phyloP scores from a whole-genome alignment of 2,113 vertebrate species.

The Seriola aureovittata region DNA sequence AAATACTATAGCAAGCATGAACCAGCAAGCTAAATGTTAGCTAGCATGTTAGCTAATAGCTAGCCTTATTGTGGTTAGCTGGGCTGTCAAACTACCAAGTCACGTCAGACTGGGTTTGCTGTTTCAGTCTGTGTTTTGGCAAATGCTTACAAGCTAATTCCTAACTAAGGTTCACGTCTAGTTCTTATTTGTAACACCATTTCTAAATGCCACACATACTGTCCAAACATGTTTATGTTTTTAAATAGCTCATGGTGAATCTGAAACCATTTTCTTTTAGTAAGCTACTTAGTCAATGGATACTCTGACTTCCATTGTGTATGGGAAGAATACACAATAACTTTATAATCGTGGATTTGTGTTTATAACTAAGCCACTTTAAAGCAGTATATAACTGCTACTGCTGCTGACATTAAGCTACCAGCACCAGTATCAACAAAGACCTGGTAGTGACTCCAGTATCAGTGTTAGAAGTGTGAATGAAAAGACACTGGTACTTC shows the following conservation, averaged over 20 bases:
- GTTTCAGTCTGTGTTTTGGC: neutral
- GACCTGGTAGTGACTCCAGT: neutral
- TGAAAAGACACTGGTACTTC: neutral
- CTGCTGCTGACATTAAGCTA: neutral
- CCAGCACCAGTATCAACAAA: neutral
- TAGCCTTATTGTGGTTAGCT: constrained; percentile 53
- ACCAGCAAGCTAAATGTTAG: constrained; percentile 1
- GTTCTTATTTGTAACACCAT: neutral
- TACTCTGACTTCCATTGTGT: neutral
- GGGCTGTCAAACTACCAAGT: constrained; percentile 38
- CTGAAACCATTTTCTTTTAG: neutral
- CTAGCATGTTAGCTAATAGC: constrained; percentile 60
- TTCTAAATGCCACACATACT: neutral
- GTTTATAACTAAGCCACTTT: neutral
- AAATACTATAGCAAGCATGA: constrained; percentile 1
- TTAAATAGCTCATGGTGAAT: neutral
- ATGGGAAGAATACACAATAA: neutral
- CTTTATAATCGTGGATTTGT: neutral
- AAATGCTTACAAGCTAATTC: neutral
- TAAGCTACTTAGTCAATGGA: neutral
- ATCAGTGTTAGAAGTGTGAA: neutral
- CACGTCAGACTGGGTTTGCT: neutral
- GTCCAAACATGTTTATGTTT: neutral
- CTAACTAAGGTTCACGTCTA: neutral
- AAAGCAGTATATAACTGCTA: neutral